Base-by-base conservation (phyloP, 2,113 vertebrate species). In the Ciconia maguari region DNA sequence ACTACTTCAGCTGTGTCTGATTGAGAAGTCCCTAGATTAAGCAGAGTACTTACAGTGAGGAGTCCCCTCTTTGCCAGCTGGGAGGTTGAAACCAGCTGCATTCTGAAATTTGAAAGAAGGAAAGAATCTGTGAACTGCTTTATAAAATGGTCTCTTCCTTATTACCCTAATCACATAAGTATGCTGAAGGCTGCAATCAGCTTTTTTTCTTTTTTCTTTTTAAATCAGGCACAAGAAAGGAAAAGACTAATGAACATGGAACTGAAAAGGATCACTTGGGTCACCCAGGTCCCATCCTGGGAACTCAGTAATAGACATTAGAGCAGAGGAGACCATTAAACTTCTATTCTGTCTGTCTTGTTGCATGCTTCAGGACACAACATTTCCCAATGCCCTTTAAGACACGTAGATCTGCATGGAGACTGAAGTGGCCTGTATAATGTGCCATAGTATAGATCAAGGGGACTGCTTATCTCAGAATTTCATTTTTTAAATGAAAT, bases 21-120 rank as follows among this genome's bases (percentile, higher is more conserved):
- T 74, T 87, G 83, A 95, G 94, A 95, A 88, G 74, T 80, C 49
- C 57, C 61, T 42, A 94, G 89, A 94, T 93, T 92, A 88, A 94
- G 65, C 46, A 58, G 51, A 69, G 44, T 77, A 46, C 81, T 92
- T 72, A 65, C 0, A 0, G 72, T 61, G 49, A 89, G 87, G 89
- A 93, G 76, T 69, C 29, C 69, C 83, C 70, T 81, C 71, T 71
- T 87, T 90, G 80, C 87, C 93, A 96, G 81, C 93, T 95, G 94
- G 58, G 51, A 93, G 66, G 62, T 72, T 83, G 55, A 62, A 93
- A 91, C 36, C 94, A 94, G 84, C 88, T 96, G 95, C 68, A 69
- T 87, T 96, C 83, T 4, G 2, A 82, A 94, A 92, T 80, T 65
- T 60, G 79, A 80, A 92, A 54, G 41, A 57, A 89, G n/a, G 70